A percentile compares a stretch with the other conserved stretches of the same genome.
These are phyloP conservation scores for Cotesia congregata DNA, from an alignment of 2,888 invertebrate species.

Conservation along the genomic window DNA sequence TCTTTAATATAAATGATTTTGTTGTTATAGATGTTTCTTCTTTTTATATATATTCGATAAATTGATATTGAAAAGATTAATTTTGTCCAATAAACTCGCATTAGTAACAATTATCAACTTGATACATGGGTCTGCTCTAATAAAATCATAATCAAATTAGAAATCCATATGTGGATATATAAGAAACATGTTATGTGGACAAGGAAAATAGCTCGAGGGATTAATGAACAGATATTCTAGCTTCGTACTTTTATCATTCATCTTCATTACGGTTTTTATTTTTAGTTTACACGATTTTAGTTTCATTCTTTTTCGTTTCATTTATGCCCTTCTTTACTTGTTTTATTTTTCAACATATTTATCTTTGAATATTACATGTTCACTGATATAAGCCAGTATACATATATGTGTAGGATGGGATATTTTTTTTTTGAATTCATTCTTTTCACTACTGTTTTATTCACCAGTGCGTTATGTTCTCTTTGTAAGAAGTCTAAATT, in stretches of 20 bases:
- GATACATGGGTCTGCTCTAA: no score
- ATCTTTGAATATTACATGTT: conserved; percentile 29
- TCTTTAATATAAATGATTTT: neutral
- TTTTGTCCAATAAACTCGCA: neutral
- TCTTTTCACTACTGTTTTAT: neutral
- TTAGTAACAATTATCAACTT: neutral
- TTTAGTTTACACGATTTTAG: conserved; percentile 25
- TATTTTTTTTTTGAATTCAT: neutral
- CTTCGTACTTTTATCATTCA: conserved; percentile 35
- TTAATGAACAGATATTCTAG: conserved; percentile 37
- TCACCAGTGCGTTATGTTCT: neutral
- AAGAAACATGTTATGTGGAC: neutral
- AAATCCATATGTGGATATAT: neutral
- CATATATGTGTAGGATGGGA: neutral
- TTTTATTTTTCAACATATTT: neutral
- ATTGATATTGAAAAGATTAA: neutral
- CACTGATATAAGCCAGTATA: neutral
- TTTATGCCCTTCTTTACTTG: conserved; percentile 9
- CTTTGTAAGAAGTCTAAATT: neutral
- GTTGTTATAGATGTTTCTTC: neutral
- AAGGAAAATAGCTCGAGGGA: conserved; percentile 34
- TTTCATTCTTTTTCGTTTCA: conserved; percentile 21
- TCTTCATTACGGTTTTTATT: conserved; percentile 36
- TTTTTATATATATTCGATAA: neutral
- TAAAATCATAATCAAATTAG: no score